A percentile compares a stretch with the other conserved stretches of the same genome.
Evolutionary conservation across 1,140 invertebrate genomes (phyloP).

Genomic region (Nomia melanderi): DNA sequence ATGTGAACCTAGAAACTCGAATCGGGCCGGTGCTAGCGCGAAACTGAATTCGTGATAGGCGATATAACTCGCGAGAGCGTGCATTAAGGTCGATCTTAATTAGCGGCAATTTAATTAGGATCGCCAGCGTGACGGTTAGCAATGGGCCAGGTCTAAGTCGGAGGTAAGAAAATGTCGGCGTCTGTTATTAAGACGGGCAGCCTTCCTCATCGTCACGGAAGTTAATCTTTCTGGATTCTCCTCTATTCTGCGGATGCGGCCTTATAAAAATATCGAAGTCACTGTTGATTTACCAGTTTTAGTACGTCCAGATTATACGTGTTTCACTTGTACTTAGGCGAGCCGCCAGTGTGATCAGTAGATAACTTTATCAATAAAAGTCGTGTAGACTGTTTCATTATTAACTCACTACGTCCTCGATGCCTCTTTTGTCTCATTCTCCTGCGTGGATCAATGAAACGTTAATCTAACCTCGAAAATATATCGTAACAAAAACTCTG

Average conservation of each 20-base stretch:
- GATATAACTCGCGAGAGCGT: conserved; percentile 72
- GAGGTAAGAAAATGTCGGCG: conserved; percentile 67
- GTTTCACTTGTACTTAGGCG: too few species aligned
- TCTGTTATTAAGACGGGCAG: conserved; percentile 77
- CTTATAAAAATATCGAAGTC: conserved; percentile 8
- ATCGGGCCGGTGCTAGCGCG: conserved; percentile 10
- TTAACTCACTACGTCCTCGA: too few species aligned
- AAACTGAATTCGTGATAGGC: conserved; percentile 69
- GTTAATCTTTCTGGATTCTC: conserved; percentile 65
- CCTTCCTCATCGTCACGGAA: conserved; percentile 76
- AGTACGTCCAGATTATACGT: too few species aligned
- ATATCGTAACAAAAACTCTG: too few species aligned
- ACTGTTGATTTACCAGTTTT: too few species aligned
- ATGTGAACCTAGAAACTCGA: conserved; percentile 4
- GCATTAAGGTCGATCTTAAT: conserved; percentile 80
- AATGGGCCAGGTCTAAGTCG: conserved; percentile 71
- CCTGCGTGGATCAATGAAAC: too few species aligned
- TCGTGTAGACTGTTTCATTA: too few species aligned
- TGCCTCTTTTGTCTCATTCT: too few species aligned
- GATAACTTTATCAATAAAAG: too few species aligned
- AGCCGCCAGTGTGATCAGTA: too few species aligned
- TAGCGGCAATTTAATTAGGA: conserved; percentile 80
- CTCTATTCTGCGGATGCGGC: conserved; percentile 12
- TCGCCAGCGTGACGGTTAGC: conserved; percentile 77
- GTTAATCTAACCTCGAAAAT: too few species aligned